Conservation (phyloP, 2,797 vertebrate species). For the Forpus xanthops region DNA sequence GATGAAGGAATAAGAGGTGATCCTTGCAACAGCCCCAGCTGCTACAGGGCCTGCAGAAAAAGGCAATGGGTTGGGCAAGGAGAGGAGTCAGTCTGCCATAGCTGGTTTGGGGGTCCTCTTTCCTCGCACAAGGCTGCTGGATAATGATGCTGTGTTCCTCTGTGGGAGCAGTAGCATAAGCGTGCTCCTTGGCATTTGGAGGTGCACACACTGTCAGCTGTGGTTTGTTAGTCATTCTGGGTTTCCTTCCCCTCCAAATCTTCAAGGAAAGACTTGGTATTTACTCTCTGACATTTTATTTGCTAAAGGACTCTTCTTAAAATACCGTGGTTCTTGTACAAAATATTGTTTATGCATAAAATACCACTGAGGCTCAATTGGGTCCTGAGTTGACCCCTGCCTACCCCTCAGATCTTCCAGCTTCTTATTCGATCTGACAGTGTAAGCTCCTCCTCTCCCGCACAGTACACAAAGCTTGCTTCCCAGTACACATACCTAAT, state of each 20-base stretch:
- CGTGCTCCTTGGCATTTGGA: background rate
- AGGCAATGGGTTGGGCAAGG: background rate
- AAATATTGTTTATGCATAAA: background rate
- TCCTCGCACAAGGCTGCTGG: background rate
- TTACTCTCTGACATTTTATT: slow-evolving; percentile 7
- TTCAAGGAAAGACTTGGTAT: background rate
- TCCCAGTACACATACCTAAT: slow-evolving; percentile 47
- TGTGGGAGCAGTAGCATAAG: background rate
- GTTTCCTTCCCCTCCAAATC: background rate
- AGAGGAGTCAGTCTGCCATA: background rate
- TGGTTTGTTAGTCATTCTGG: background rate
- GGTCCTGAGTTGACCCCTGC: slow-evolving; percentile 36
- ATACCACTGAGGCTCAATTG: background rate
- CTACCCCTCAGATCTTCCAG: background rate
- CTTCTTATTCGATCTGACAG: background rate
- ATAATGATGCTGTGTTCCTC: background rate
- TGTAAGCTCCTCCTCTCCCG: background rate
- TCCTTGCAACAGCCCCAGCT: background rate
- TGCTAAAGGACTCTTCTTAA: slow-evolving; percentile 4
- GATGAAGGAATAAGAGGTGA: background rate
- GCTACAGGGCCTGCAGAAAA: background rate
- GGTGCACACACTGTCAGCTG: background rate
- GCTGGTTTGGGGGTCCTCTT: background rate
- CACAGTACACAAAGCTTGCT: background rate
- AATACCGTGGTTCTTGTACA: background rate